phyloP scores from a whole-genome alignment of 2,113 vertebrate species.

The Zingel zingel region DNA sequence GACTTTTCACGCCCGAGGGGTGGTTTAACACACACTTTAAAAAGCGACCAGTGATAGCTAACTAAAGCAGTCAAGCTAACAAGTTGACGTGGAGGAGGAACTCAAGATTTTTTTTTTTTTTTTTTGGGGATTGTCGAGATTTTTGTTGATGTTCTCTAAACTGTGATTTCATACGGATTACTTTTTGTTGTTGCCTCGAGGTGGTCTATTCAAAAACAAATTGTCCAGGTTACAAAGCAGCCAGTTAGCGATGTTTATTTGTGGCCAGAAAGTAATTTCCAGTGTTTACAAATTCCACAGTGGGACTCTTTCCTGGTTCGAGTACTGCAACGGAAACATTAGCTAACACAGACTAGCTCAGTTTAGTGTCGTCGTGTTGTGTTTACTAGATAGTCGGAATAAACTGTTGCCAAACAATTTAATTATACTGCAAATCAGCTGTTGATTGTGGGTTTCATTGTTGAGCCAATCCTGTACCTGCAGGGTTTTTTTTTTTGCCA shows the following conservation, averaged over 20 bases:
- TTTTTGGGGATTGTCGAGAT: not conserved
- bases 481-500: not conserved
- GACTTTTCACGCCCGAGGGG: conserved; percentile 50
- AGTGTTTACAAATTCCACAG: conserved; percentile 72
- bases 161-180: conserved; percentile 59
- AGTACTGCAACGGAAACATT: conserved; percentile 79
- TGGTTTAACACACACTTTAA: conserved; percentile 39
- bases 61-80: conserved; percentile 49
- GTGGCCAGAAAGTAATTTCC: conserved; percentile 74
- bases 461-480: conserved; percentile 22
- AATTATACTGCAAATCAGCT: not conserved
- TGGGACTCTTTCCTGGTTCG: conserved; percentile 79
- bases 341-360: conserved; percentile 83
- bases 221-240: conserved; percentile 51
- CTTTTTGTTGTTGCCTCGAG: not conserved
- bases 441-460: not conserved
- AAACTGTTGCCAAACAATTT: conserved; percentile 18
- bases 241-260: conserved; percentile 80
- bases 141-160: conserved; percentile 22
- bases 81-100: conserved; percentile 78
- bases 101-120: conserved; percentile 16
- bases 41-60: conserved; percentile 28
- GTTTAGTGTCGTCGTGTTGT: conserved; percentile 51
- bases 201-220: not conserved
- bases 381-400: conserved; percentile 46